Evolutionary conservation across 2,113 vertebrate genomes (phyloP).

Genomic region (Epinephelus cyanopodus): DNA sequence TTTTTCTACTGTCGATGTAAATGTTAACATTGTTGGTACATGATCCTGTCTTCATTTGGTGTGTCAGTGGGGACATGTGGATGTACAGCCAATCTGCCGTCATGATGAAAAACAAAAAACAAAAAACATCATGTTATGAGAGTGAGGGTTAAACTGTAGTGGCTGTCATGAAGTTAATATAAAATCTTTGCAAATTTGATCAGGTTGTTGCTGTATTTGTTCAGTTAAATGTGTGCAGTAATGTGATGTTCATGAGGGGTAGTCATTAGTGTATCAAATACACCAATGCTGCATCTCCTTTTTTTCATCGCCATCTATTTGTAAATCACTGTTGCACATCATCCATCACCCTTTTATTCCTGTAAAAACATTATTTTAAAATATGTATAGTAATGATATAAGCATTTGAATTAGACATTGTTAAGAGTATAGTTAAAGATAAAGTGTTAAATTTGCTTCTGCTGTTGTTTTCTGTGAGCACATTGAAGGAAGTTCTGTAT

Average conservation of each 20-base stretch:
- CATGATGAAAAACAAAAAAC: too few species aligned
- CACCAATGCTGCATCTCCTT: constrained; percentile 33
- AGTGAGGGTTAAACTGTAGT: neutral
- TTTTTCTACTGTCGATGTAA: constrained; percentile 55
- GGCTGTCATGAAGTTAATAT: neutral
- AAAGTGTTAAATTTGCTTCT: neutral
- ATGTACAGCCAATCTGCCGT: constrained; percentile 30
- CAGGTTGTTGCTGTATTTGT: constrained; percentile 27
- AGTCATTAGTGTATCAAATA: constrained; percentile 46
- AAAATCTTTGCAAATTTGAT: neutral
- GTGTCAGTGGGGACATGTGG: constrained; percentile 47
- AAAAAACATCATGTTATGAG: neutral
- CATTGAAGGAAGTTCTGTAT: constrained; percentile 16
- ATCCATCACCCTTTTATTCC: neutral
- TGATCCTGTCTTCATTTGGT: constrained; percentile 67
- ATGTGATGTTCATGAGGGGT: constrained; percentile 25
- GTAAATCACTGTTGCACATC: constrained; percentile 35
- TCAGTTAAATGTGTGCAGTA: constrained; percentile 24
- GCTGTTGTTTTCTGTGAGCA: constrained; percentile 31
- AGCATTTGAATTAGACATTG: neutral
- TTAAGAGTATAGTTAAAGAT: neutral
- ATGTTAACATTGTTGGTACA: constrained; percentile 58
- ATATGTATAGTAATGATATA: constrained; percentile 8
- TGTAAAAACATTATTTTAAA: constrained; percentile 15
- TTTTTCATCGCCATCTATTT: constrained; percentile 51